These are phyloP conservation scores for Apotomis capreana DNA, from an alignment of 2,888 invertebrate genomes.

Conservation along the genomic window DNA sequence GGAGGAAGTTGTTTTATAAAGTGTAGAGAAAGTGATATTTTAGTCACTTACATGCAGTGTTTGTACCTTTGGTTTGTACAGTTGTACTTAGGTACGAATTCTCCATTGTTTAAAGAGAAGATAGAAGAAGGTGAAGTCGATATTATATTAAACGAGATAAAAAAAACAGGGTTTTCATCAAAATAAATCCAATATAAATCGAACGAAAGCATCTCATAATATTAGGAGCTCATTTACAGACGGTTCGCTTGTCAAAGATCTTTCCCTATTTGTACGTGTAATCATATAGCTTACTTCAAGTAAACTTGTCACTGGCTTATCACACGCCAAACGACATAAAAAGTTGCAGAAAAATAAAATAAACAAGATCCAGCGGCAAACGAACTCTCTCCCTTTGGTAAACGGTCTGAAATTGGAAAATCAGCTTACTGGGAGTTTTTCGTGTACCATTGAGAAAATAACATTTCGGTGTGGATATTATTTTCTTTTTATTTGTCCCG, in stretches of 20 bases:
- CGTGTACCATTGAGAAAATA: slow-evolving; percentile 25
- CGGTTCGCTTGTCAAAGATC: not conserved
- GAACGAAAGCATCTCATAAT: not conserved
- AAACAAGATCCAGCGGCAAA: not conserved
- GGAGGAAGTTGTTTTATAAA: too few relatives aligned
- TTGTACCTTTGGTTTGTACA: too few relatives aligned
- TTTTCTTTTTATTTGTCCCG: slow-evolving; percentile 38
- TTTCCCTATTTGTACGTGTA: slow-evolving; percentile 9
- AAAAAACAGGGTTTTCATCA: too few relatives aligned
- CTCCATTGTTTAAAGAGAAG: too few relatives aligned
- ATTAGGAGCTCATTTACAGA: not conserved
- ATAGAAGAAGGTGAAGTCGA: too few relatives aligned
- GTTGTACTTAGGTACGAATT: too few relatives aligned
- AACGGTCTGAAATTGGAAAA: slow-evolving; percentile 11
- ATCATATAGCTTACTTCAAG: slow-evolving; percentile 17
- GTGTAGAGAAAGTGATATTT: too few relatives aligned
- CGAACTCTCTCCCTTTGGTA: not conserved
- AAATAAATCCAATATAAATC: too few relatives aligned
- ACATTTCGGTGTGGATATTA: slow-evolving; percentile 36
- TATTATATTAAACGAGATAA: too few relatives aligned
- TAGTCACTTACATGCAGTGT: too few relatives aligned
- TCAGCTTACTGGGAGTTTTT: too few relatives aligned
- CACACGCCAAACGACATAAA: slow-evolving; percentile 25
- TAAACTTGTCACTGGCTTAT: slow-evolving; percentile 41
- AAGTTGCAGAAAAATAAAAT: slow-evolving; percentile 28